Base-by-base conservation (phyloP, 53 echinoderm and acorn worm species). In the Luidia sarsii region DNA sequence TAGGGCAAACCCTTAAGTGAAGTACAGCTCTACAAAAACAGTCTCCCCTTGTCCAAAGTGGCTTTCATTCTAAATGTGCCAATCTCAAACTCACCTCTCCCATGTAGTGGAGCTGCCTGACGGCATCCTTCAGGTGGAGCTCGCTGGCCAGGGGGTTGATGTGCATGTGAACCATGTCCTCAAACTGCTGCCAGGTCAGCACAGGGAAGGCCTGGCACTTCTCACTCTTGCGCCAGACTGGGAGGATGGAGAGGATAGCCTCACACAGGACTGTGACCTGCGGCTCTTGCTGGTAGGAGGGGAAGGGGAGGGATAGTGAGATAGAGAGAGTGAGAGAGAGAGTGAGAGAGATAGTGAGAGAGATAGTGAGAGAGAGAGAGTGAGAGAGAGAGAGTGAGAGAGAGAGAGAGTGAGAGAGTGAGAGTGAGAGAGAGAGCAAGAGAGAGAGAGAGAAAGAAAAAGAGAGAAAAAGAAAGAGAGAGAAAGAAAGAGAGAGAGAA, bases 111-210 rank as follows among this genome's bases (percentile, higher is more conserved):
- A 95, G 85, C 62, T 95, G 92, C 60, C 92, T 90, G 15, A 80
- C 56, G 9, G 92, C 90, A 59, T 87, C 90, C 56, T 64, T 90
- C 3, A 93, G 67, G 20, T 96, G 97, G 5, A 56, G 50, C 39
- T 93, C 91, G 25, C 89, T 84, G 14, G 91, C 97, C 54, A 96
- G 71, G 1, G 97, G 97, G 79, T 96, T 96, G 84, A 96, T 93
- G 34, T 93, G 86, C 25, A 82, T 68, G 39, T 96, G 97, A 24
- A 96, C 86, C 18, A 65, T 73, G 39, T 96, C 93, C 1, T 87
- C 68, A 62, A 96, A 91, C 87, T 96, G 93, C 64, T 88, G 93
- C 91, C 89, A 93, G 30, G 97, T 93, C 80, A 96, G 74, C 55
- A 96, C 97, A 5, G 97, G 97, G 65, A 96, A 96, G 59, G 71